phyloP scores from a whole-genome alignment of 1,140 invertebrate species.

The Zophobas morio region DNA sequence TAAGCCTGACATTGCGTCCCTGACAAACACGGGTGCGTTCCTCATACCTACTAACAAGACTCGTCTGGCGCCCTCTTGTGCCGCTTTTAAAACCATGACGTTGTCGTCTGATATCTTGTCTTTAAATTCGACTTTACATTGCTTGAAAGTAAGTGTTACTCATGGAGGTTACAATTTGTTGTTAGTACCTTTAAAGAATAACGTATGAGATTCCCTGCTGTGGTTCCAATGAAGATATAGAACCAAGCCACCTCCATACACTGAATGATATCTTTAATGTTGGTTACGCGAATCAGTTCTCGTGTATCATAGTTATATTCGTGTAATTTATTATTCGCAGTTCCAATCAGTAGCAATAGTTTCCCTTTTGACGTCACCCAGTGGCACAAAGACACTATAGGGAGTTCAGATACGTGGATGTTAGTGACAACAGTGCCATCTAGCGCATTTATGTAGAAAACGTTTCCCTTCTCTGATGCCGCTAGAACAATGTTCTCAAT shows the following conservation, averaged over 20 bases:
- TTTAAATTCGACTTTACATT: conserved; percentile 66
- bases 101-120: conserved; percentile 68
- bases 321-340: conserved; percentile 44
- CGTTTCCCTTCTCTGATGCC: conserved; percentile 51
- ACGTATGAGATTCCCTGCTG: conserved; percentile 69
- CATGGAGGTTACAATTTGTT: conserved; percentile 30
- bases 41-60: conserved; percentile 72
- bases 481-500: conserved; percentile 49
- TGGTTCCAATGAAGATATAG: conserved; percentile 70
- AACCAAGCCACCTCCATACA: conserved; percentile 72
- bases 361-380: neutral
- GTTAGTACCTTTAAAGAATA: conserved; percentile 68
- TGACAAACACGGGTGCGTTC: conserved; percentile 70
- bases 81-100: conserved; percentile 70
- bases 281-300: conserved; percentile 41
- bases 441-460: conserved; percentile 51
- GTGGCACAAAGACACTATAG: conserved; percentile 50
- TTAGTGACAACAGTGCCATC: conserved; percentile 47
- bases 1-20: conserved; percentile 71
- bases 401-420: conserved; percentile 66
- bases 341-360: conserved; percentile 49
- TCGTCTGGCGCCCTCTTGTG: conserved; percentile 70
- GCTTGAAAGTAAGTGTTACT: conserved; percentile 63
- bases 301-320: conserved; percentile 48
- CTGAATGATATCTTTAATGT: conserved; percentile 67